Evolutionary conservation across 2,113 vertebrate species (phyloP), one percentile per base, ranked within the genome.

Genomic region (Nothocercus nigrocapillus): DNA sequence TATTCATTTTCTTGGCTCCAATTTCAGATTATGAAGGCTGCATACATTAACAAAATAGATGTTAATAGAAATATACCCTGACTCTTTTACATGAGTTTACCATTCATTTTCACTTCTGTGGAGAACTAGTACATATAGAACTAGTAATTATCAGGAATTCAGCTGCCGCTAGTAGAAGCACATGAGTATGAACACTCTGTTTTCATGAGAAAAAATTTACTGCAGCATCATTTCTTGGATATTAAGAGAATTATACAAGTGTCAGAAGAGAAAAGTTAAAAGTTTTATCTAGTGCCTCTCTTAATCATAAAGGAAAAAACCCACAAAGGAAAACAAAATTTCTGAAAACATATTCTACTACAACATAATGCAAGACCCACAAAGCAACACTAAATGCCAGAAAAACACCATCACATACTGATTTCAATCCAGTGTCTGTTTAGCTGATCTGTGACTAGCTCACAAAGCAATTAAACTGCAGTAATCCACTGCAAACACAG

Each of bases 391-490:
- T 1, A 25, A 70, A 8, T 12, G 2, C 62, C 56, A 68, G 82
- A 88, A 88, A 89, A 88, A 30, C 44, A 85, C 22, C 11, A 7
- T 11, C 64, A 78, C 1, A 0, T 28, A 54, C 66, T 10, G 0
- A 68, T 85, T 84, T 84, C 24, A 69, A 22, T 47, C 72, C 42
- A 59, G 5, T 5, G 4, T 84, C 62, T 78, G 58, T 32, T 24
- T 22, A 80, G 21, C 68, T 75, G 58, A 38, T 95, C 79, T 96
- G 79, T 88, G 90, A 94, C 94, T 92, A 82, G 96, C 92, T 96
- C 97, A 95, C 94, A 93, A 91, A 96, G 92, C 87, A 93, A 97
- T 97, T 96, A 97, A 94, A 64, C 45, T 75, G 34, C 40, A 90
- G 44, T 63, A 86, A 74, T 47, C 79, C 84, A 45, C 38, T 45